These are phyloP conservation scores for Phaedon cochleariae DNA, from an alignment of 2,888 invertebrate genomes.

Conservation along the genomic window DNA sequence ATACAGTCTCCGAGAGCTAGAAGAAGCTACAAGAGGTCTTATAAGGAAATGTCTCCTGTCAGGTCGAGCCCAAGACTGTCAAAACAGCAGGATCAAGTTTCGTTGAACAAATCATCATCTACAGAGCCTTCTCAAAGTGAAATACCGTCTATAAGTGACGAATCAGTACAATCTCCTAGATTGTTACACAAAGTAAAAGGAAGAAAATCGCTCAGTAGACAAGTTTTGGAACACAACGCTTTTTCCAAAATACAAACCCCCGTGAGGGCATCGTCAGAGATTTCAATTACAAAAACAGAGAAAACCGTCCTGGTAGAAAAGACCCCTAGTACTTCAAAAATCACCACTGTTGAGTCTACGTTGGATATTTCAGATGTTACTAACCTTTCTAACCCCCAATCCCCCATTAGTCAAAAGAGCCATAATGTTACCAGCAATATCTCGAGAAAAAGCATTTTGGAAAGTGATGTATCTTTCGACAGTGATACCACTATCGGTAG, in stretches of 20 bases:
- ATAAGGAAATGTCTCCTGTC: conserved; percentile 39
- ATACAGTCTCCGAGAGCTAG: conserved; percentile 47
- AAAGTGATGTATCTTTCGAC: conserved; percentile 16
- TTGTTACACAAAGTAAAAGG: conserved; percentile 35
- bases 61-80: conserved; percentile 50
- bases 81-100: not conserved
- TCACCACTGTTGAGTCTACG: conserved; percentile 17
- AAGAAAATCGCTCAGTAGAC: conserved; percentile 46
- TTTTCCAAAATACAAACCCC: conserved; percentile 32
- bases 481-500: conserved; percentile 10
- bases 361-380: conserved; percentile 9
- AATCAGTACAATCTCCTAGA: conserved; percentile 22
- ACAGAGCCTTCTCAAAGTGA: not conserved
- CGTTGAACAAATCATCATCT: not conserved
- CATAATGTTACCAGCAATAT: conserved; percentile 9
- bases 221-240: conserved; percentile 50
- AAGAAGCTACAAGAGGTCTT: conserved; percentile 51
- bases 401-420: not conserved
- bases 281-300: conserved; percentile 19
- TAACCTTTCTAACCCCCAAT: not conserved
- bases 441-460: conserved; percentile 4
- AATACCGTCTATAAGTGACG: not conserved
- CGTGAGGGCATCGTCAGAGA: conserved; percentile 5
- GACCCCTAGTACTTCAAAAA: conserved; percentile 11
- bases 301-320: conserved; percentile 21